These are phyloP conservation scores for Platyscapa corneri DNA, from an alignment of 1,140 invertebrate species.

Conservation along the genomic window DNA sequence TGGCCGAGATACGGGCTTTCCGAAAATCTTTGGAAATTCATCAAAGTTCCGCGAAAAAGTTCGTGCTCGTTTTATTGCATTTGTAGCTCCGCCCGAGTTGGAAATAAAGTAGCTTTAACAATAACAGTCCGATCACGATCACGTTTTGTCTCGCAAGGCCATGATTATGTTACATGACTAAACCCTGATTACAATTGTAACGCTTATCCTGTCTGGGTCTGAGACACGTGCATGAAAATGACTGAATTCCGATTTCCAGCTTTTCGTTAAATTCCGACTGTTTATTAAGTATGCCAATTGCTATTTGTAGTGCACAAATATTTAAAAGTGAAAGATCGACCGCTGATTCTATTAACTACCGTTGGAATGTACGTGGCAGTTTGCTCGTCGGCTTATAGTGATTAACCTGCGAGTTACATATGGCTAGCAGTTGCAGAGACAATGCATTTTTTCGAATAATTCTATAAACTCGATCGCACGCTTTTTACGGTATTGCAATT, in stretches of 20 bases:
- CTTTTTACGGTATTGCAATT: not conserved
- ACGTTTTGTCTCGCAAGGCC: not conserved
- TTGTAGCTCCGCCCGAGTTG: too few relatives aligned
- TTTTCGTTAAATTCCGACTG: not conserved
- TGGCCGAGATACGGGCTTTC: not conserved
- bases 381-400: too few relatives aligned
- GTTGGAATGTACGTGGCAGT: too few relatives aligned
- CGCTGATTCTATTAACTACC: too few relatives aligned
- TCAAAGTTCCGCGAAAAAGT: not conserved
- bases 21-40: not conserved
- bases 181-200: not conserved
- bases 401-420: too few relatives aligned
- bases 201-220: not conserved
- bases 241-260: not conserved
- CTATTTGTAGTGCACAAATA: not conserved
- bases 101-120: not conserved
- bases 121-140: not conserved
- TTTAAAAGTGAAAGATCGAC: too few relatives aligned
- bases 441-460: too few relatives aligned
- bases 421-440: too few relatives aligned
- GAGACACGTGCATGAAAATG: not conserved
- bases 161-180: not conserved
- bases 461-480: not conserved
- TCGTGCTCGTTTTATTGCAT: not conserved
- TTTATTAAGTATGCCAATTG: not conserved